These are phyloP conservation scores for Drosophila takahashii DNA, from an alignment of 1,140 invertebrate species.

Conservation along the genomic window DNA sequence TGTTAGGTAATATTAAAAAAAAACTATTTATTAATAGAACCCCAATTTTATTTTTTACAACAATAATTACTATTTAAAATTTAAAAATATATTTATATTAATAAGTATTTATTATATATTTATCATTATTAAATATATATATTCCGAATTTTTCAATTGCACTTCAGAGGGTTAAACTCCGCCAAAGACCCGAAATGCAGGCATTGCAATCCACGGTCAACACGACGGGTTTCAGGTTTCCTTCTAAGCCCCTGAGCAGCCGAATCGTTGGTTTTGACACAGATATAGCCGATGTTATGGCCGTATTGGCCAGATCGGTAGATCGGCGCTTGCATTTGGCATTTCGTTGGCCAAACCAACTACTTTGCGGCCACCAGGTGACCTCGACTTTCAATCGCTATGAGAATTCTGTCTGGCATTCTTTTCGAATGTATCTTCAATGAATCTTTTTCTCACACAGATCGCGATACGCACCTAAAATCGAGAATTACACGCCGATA, in stretches of 20 bases:
- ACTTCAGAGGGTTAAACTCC: conserved; percentile 19
- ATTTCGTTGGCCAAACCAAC: conserved; percentile 59
- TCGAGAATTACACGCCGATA: conserved; percentile 52
- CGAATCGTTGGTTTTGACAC: conserved; percentile 68
- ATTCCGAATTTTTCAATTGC: too few relatives aligned
- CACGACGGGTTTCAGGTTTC: conserved; percentile 74
- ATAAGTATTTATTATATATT: too few relatives aligned
- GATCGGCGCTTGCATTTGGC: conserved; percentile 68
- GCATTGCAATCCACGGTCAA: conserved; percentile 45
- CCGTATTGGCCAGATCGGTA: conserved; percentile 58
- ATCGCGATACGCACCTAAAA: conserved; percentile 28
- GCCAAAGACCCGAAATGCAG: conserved; percentile 66
- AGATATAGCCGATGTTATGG: conserved; percentile 41
- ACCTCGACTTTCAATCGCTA: conserved; percentile 70
- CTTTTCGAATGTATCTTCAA: conserved; percentile 33
- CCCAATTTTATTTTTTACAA: too few relatives aligned
- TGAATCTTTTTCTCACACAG: conserved; percentile 56
- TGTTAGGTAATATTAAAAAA: too few relatives aligned
- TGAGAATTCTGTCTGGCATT: conserved; percentile 45
- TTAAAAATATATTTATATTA: too few relatives aligned
- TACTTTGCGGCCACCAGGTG: conserved; percentile 54
- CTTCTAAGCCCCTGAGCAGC: conserved; percentile 57
- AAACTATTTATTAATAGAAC: too few relatives aligned
- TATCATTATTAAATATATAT: too few relatives aligned
- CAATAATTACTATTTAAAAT: too few relatives aligned